These are phyloP conservation scores for Melieria omissa DNA, from an alignment of 2,888 invertebrate species.

Conservation along the genomic window DNA sequence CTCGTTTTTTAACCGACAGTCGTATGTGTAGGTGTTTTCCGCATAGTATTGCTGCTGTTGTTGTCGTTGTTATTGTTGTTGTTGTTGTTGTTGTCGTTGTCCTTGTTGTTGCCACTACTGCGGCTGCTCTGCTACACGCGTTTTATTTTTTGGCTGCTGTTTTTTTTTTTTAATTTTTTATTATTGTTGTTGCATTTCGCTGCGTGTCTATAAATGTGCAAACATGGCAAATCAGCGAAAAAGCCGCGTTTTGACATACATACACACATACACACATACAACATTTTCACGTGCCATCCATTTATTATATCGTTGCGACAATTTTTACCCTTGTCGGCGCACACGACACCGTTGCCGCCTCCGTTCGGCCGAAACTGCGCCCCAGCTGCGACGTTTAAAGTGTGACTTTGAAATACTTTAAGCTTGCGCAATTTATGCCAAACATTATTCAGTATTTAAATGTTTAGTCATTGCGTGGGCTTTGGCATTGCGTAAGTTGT, in stretches of 20 bases:
- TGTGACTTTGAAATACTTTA: not conserved
- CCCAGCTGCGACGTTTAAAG: no score
- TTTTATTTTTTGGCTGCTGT: no score
- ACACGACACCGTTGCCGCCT: no score
- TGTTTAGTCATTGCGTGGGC: not conserved
- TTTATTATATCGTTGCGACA: slow-evolving; percentile 42
- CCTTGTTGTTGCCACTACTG: not conserved
- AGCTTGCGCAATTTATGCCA: not conserved
- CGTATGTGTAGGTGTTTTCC: not conserved
- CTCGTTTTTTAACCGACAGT: no score
- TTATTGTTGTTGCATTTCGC: not conserved
- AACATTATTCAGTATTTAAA: not conserved
- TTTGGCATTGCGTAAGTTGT: not conserved
- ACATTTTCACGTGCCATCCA: slow-evolving; percentile 43
- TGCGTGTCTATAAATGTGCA: slow-evolving; percentile 37
- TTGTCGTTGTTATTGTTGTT: not conserved
- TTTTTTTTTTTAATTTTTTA: not conserved
- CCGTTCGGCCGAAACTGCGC: no score
- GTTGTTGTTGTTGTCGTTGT: slow-evolving; percentile 12
- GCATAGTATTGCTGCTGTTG: not conserved
- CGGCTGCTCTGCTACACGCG: not conserved
- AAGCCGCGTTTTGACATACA: slow-evolving; percentile 9
- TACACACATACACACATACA: slow-evolving; percentile 12
- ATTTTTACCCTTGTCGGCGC: slow-evolving; percentile 9
- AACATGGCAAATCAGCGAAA: slow-evolving; percentile 40